Percentiles rank a stretch among this genome's conserved stretches.
Conservation (phyloP, 2,888 invertebrate species). For the Idaea aversata region DNA sequence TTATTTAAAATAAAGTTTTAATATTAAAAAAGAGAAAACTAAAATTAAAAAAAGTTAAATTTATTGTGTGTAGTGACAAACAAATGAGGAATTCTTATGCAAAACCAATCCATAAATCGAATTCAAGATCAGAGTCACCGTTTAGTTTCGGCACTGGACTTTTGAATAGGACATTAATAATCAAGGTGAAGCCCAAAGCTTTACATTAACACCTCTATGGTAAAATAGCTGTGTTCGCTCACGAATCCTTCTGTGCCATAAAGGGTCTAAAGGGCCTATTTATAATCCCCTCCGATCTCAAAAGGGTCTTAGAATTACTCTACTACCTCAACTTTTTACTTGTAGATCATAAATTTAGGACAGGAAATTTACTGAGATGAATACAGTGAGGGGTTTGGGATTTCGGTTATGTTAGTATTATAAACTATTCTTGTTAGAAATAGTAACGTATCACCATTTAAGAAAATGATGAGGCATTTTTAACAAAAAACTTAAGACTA, state of each 20-base stretch:
- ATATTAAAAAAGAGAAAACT: too few relatives aligned
- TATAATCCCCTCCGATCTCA: slow-evolving; percentile 21
- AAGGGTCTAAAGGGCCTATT: slow-evolving; percentile 33
- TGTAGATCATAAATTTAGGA: slow-evolving; percentile 12
- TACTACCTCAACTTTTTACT: slow-evolving; percentile 12
- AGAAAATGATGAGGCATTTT: not conserved
- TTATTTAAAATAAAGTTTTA: too few relatives aligned
- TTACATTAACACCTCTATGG: slow-evolving; percentile 46
- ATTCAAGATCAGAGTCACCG: slow-evolving; percentile 14
- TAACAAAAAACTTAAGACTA: not conserved
- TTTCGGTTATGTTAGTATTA: not conserved
- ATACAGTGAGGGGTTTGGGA: slow-evolving; percentile 14
- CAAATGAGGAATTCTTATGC: not conserved
- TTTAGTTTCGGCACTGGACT: slow-evolving; percentile 31
- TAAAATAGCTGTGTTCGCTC: slow-evolving; percentile 26
- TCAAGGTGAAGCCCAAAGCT: slow-evolving; percentile 30
- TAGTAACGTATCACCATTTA: not conserved
- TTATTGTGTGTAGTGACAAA: too few relatives aligned
- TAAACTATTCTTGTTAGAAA: not conserved
- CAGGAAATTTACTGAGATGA: slow-evolving; percentile 6
- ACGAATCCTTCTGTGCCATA: slow-evolving; percentile 34
- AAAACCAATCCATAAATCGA: slow-evolving; percentile 15
- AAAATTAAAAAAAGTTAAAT: too few relatives aligned
- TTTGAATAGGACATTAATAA: slow-evolving; percentile 50
- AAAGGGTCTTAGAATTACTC: slow-evolving; percentile 16